These are phyloP conservation scores for Sarcophaga bullata DNA, from an alignment of 1,140 invertebrate species.

Conservation along the genomic window DNA sequence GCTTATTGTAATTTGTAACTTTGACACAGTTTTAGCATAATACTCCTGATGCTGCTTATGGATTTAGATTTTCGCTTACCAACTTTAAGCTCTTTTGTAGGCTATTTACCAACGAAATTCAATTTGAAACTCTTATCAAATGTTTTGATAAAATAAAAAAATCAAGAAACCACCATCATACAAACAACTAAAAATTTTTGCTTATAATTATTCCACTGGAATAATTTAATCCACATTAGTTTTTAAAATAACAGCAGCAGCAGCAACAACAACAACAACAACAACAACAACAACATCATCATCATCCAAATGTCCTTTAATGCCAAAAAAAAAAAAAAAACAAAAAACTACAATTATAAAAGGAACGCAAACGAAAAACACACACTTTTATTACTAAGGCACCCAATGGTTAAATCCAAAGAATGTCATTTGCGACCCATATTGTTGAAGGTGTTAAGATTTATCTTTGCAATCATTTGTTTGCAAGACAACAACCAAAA, in stretches of 20 bases:
- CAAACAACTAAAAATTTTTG: background rate
- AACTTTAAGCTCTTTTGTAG: background rate
- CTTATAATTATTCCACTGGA: background rate
- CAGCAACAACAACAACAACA: background rate
- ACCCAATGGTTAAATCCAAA: conserved; percentile 32
- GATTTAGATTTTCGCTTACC: too few relatives aligned
- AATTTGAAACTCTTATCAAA: background rate
- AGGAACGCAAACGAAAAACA: background rate
- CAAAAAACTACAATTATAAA: background rate
- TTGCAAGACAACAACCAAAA: background rate
- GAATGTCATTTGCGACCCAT: conserved; percentile 31
- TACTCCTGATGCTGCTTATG: too few relatives aligned
- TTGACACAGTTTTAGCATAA: too few relatives aligned
- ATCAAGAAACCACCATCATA: background rate
- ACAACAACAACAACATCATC: background rate
- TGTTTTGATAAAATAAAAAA: background rate
- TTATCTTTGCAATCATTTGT: conserved; percentile 40
- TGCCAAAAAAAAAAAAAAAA: background rate
- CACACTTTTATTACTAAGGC: background rate
- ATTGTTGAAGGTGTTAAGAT: conserved; percentile 37
- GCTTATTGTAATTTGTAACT: too few relatives aligned
- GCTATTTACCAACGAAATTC: background rate
- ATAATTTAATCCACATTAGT: conserved; percentile 39
- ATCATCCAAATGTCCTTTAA: background rate
- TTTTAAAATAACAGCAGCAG: background rate